These are phyloP conservation scores for Peromyscus californicus DNA, from an alignment of 2,113 vertebrate species.

Conservation along the genomic window DNA sequence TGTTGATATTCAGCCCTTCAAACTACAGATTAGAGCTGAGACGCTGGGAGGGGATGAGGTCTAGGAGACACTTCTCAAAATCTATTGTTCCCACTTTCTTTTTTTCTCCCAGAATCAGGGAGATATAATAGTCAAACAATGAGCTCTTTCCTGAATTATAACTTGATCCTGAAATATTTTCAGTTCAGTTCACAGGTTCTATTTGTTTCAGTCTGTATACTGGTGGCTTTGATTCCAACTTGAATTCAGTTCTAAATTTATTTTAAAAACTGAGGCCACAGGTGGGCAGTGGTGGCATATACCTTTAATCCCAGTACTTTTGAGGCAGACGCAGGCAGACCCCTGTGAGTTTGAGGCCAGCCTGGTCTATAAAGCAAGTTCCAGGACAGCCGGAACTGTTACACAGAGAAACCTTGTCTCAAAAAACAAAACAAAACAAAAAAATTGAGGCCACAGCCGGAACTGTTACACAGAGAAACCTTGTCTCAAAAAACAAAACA, in stretches of 20 bases:
- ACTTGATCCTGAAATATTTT: not conserved
- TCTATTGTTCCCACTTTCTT: not conserved
- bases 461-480: too few relatives aligned
- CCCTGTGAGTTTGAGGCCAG: not conserved
- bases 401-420: too few relatives aligned
- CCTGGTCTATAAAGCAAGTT: not conserved
- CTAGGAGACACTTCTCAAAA: not conserved
- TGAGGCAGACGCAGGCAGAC: not conserved
- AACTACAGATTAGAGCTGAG: not conserved
- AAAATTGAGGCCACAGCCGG: too few relatives aligned
- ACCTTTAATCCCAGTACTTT: not conserved
- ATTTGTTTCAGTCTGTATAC: slow-evolving; percentile 19
- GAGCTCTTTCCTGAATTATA: not conserved
- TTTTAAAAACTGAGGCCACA: not conserved
- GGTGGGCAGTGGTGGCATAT: too few relatives aligned
- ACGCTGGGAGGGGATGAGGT: not conserved
- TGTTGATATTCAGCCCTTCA: not conserved
- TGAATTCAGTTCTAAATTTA: slow-evolving; percentile 46
- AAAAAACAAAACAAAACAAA: too few relatives aligned
- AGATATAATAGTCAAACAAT: not conserved
- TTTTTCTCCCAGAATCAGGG: not conserved
- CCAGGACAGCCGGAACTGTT: too few relatives aligned
- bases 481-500: too few relatives aligned
- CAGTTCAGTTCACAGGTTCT: not conserved
- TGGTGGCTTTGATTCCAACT: not conserved